Conservation (phyloP, 2,113 vertebrate genomes). For the Onychostruthus taczanowskii region DNA sequence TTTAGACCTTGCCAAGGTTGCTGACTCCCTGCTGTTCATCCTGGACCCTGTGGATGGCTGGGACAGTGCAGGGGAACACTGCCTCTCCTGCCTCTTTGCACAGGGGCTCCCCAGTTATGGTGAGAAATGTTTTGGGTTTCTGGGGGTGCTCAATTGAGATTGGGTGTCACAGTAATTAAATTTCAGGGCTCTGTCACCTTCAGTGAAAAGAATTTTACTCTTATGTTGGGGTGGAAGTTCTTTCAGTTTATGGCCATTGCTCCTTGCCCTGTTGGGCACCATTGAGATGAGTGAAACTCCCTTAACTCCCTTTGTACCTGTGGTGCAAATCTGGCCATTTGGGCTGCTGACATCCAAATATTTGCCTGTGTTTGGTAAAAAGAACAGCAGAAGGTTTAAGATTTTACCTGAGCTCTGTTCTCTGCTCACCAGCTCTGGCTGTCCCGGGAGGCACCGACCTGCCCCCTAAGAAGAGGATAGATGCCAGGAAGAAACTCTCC, state of each 20-base stretch:
- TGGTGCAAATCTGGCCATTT: background rate
- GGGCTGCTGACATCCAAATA: background rate
- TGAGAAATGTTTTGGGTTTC: constrained; percentile 35
- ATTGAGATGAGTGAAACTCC: background rate
- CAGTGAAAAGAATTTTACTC: background rate
- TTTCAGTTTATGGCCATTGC: background rate
- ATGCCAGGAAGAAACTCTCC: constrained; percentile 80
- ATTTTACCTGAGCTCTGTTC: background rate
- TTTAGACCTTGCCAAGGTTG: constrained; percentile 91
- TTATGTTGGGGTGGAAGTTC: background rate
- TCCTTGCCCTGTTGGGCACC: background rate
- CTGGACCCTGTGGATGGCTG: constrained; percentile 87
- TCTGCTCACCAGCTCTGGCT: constrained; percentile 76
- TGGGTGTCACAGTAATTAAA: background rate
- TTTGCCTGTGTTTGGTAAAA: background rate
- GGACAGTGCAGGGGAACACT: constrained; percentile 89
- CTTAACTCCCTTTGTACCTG: background rate
- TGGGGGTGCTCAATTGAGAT: background rate
- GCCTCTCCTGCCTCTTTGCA: constrained; percentile 92
- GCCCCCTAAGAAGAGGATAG: constrained; percentile 84
- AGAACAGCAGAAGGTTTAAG: rapidly evolving
- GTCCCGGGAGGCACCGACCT: constrained; percentile 82
- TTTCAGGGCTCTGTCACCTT: background rate
- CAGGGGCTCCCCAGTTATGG: constrained; percentile 93
- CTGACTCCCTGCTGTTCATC: constrained; percentile 90